A percentile compares a stretch with the other conserved stretches of the same genome.
These are phyloP conservation scores for Illadopsis cleaveri DNA, from an alignment of 2,113 vertebrate genomes.

Conservation along the genomic window DNA sequence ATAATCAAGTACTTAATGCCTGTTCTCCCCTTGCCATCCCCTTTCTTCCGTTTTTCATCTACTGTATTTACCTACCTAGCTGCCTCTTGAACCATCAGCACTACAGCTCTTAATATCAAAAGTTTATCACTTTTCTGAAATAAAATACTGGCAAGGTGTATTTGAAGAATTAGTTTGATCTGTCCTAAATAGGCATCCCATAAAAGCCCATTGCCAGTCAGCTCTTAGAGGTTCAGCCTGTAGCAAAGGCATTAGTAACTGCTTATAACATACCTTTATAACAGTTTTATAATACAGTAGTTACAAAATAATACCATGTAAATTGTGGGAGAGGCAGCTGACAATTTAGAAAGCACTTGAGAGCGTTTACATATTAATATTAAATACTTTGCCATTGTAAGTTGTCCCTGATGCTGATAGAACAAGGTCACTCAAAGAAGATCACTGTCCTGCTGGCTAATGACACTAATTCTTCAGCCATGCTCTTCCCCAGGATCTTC, in stretches of 20 bases:
- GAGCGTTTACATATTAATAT: neutral
- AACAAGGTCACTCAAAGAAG: neutral
- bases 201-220: neutral
- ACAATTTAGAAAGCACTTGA: conserved; percentile 20
- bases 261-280: neutral
- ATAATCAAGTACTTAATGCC: neutral
- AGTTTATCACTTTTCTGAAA: neutral
- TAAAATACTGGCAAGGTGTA: neutral
- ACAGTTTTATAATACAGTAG: neutral
- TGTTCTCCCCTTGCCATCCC: neutral
- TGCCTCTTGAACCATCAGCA: neutral
- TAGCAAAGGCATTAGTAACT: neutral
- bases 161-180: neutral
- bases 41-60: neutral
- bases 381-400: neutral
- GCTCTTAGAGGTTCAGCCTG: neutral
- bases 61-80: neutral
- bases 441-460: neutral
- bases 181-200: neutral
- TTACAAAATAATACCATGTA: neutral
- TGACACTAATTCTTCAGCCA: neutral
- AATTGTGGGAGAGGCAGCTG: neutral
- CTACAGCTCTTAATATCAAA: neutral
- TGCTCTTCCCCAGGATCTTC: neutral
- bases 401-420: neutral